These are phyloP conservation scores for Tenthredo livida DNA, from an alignment of 2,888 invertebrate genomes.

Conservation along the genomic window DNA sequence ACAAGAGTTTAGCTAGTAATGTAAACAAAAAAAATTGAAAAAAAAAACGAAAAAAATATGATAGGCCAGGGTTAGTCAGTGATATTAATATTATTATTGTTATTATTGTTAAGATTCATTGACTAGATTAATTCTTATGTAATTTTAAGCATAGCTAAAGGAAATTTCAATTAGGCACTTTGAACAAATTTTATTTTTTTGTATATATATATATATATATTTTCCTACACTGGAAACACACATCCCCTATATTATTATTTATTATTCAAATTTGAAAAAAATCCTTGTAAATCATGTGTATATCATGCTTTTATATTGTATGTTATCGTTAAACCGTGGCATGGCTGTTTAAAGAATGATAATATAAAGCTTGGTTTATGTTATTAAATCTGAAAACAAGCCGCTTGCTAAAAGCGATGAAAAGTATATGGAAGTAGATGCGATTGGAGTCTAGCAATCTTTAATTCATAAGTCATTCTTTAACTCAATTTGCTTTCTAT, in stretches of 20 bases:
- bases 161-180: background rate
- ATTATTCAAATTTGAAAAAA: constrained; percentile 7
- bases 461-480: background rate
- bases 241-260: constrained; percentile 16
- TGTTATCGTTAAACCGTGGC: constrained; percentile 12
- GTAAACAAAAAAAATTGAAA: background rate
- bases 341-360: constrained; percentile 31
- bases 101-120: constrained; percentile 28
- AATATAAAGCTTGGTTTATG: constrained; percentile 36
- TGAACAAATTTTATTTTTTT: background rate
- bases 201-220: background rate
- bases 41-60: background rate
- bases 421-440: constrained; percentile 35
- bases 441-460: constrained; percentile 26
- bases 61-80: background rate
- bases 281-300: constrained; percentile 41
- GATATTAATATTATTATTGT: constrained; percentile 8
- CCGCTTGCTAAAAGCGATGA: background rate
- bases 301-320: constrained; percentile 26
- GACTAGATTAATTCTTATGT: constrained; percentile 8
- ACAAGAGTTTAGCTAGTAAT: background rate
- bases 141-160: constrained; percentile 23
- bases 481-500: background rate
- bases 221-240: background rate
- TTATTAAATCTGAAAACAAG: constrained; percentile 38